A percentile compares a stretch with the other conserved stretches of the same genome.
Evolutionary conservation across 2,888 invertebrate species (phyloP).

Genomic region (Leptinotarsa juncta): DNA sequence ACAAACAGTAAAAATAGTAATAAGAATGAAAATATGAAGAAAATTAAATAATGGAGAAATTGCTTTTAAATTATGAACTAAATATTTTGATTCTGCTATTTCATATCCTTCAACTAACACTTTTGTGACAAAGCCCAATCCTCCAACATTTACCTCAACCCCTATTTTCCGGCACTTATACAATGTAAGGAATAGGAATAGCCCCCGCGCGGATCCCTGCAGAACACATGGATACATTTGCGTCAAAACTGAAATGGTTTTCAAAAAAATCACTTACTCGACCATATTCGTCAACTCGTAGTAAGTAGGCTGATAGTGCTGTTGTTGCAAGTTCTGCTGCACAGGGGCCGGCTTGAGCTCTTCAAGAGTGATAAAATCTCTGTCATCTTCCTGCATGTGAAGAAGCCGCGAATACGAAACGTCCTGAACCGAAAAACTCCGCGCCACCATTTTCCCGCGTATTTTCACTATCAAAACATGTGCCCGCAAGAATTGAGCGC

Average conservation of each 20-base stretch:
- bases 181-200: too few species aligned
- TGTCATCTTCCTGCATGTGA: slow-evolving; percentile 63
- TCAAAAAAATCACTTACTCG: slow-evolving; percentile 59
- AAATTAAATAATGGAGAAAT: too few species aligned
- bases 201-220: too few species aligned
- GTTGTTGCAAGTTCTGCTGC: slow-evolving; percentile 45
- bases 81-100: too few species aligned
- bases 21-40: too few species aligned
- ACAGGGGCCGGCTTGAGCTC: slow-evolving; percentile 60
- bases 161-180: too few species aligned
- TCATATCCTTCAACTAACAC: too few species aligned
- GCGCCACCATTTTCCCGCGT: slow-evolving; percentile 59
- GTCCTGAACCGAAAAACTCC: slow-evolving; percentile 63
- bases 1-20: too few species aligned
- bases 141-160: too few species aligned
- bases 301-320: slow-evolving; percentile 60
- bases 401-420: slow-evolving; percentile 63
- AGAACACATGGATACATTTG: too few species aligned
- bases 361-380: slow-evolving; percentile 64
- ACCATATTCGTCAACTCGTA: slow-evolving; percentile 62
- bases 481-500: neutral
- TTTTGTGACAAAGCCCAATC: too few species aligned
- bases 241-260: neutral
- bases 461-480: neutral
- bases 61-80: too few species aligned